Evolutionary conservation across 2,113 vertebrate genomes (phyloP).

Genomic region (Nannospalax galili): DNA sequence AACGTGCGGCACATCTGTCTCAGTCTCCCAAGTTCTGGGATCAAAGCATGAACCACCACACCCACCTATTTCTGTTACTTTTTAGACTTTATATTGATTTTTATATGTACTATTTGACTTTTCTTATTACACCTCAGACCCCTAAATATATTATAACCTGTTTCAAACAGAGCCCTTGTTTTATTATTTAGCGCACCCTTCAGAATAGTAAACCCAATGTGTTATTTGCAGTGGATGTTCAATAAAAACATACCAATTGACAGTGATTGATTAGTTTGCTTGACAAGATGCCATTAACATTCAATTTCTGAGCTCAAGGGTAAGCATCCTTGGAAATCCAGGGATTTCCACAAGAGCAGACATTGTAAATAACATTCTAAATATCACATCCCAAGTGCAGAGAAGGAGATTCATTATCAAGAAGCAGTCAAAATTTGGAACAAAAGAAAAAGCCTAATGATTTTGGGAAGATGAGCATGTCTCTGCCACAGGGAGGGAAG

Average conservation of each 20-base stretch:
- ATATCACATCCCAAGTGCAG: too few species aligned
- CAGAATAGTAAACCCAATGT: neutral
- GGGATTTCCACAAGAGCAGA: neutral
- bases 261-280: neutral
- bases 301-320: neutral
- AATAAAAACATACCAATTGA: neutral
- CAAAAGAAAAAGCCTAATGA: too few species aligned
- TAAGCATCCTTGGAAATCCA: neutral
- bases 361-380: neutral
- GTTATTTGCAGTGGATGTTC: neutral
- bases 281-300: neutral
- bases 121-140: neutral
- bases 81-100: neutral
- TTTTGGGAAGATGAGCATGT: neutral
- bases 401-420: neutral
- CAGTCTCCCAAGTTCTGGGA: neutral
- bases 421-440: neutral
- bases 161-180: neutral
- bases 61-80: neutral
- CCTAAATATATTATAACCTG: neutral
- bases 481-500: neutral
- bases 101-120: neutral
- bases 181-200: neutral
- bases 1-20: neutral
- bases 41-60: too few species aligned